phyloP scores from a whole-genome alignment of 53 echinoderm and acorn worm species.

The Temnopleurus reevesii region DNA sequence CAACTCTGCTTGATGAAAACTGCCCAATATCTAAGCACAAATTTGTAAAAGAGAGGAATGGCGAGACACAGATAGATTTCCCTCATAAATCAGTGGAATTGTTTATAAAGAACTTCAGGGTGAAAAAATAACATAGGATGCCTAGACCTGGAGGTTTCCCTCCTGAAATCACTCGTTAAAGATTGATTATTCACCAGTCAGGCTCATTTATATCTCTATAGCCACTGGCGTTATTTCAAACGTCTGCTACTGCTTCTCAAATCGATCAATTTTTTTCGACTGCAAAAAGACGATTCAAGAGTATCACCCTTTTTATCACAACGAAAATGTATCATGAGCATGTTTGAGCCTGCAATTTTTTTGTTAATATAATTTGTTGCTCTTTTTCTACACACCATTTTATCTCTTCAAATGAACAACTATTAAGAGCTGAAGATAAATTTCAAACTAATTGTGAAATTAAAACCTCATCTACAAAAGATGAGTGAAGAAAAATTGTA shows the following conservation, averaged over 20 bases:
- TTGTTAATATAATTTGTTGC: no score
- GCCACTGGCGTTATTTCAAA: background rate
- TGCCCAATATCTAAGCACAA: background rate
- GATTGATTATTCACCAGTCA: constrained; percentile 5
- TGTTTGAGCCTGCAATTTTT: background rate
- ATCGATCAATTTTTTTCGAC: background rate
- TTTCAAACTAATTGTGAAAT: no score
- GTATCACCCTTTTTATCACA: background rate
- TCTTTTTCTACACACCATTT: no score
- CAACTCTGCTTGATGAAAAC: background rate
- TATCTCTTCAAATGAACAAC: no score
- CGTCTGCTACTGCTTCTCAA: background rate
- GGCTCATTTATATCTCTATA: background rate
- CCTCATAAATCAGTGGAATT: constrained; percentile 14
- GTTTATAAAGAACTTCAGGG: background rate
- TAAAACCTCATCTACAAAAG: no score
- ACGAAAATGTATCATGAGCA: background rate
- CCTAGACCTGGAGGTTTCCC: background rate
- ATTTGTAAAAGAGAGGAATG: background rate
- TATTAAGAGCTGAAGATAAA: no score
- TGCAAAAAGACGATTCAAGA: no score
- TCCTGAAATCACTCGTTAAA: background rate
- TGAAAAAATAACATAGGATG: background rate
- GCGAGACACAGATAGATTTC: background rate
- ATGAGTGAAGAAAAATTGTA: no score